Conservation (phyloP, 2,888 invertebrate species). For the Mimumesa dahlbomi region DNA sequence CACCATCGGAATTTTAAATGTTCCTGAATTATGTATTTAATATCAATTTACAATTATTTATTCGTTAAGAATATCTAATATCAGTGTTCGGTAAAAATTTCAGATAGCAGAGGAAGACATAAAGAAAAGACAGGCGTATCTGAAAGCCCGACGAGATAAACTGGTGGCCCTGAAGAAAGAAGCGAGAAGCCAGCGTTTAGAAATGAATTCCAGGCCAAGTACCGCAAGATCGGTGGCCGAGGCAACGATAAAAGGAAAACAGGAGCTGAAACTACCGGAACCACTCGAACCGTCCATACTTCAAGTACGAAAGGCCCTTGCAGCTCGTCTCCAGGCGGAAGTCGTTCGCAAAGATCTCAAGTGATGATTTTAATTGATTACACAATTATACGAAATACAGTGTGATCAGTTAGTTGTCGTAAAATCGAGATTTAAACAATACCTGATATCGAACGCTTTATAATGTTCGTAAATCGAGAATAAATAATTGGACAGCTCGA, state of each 20-base stretch:
- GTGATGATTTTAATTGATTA: too few species aligned
- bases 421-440: too few species aligned
- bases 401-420: too few species aligned
- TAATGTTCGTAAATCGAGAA: too few species aligned
- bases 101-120: slow-evolving; percentile 83
- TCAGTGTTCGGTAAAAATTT: too few species aligned
- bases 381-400: too few species aligned
- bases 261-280: slow-evolving; percentile 67
- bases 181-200: slow-evolving; percentile 90
- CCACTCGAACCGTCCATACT: slow-evolving; percentile 83
- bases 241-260: slow-evolving; percentile 75
- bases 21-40: too few species aligned
- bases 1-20: too few species aligned
- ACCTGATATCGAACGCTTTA: too few species aligned
- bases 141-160: slow-evolving; percentile 94
- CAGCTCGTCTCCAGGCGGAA: slow-evolving; percentile 91
- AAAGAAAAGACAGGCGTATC: slow-evolving; percentile 90
- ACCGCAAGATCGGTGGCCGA: slow-evolving; percentile 75
- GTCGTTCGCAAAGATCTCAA: slow-evolving; percentile 88
- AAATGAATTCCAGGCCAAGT: slow-evolving; percentile 82
- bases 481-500: too few species aligned
- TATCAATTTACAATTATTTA: too few species aligned
- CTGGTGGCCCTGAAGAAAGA: slow-evolving; percentile 93
- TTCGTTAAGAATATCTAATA: too few species aligned
- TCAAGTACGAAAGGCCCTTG: slow-evolving; percentile 91